A percentile compares a stretch with the other conserved stretches of the same genome.
Evolutionary conservation across 2,888 invertebrate genomes (phyloP).

Genomic region (Lapara coniferarum): DNA sequence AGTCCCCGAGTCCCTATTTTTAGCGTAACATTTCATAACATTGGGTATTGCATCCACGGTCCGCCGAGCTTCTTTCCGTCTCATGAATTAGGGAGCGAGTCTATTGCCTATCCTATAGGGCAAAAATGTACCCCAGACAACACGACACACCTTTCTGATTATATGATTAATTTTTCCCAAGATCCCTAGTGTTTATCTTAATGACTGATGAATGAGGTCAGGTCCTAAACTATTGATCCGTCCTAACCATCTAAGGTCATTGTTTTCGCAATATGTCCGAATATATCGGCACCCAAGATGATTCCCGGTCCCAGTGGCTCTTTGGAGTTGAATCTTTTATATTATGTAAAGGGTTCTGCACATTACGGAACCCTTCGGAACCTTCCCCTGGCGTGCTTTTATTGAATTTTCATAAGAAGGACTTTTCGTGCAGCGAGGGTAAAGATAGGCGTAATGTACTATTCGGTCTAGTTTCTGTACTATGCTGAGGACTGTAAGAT

Average conservation of each 20-base stretch:
- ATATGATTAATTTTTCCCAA: too few relatives aligned
- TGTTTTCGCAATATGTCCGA: slow-evolving; percentile 30
- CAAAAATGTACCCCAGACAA: too few relatives aligned
- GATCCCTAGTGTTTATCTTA: too few relatives aligned
- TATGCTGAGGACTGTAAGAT: too few relatives aligned
- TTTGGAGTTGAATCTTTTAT: slow-evolving; percentile 25
- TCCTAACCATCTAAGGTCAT: slow-evolving; percentile 15
- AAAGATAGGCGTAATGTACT: too few relatives aligned
- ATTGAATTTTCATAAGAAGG: slow-evolving; percentile 21
- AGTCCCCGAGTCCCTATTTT: too few relatives aligned
- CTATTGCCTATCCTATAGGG: too few relatives aligned
- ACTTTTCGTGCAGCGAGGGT: background rate
- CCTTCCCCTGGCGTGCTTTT: slow-evolving; percentile 9
- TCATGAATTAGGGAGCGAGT: background rate
- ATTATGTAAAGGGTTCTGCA: slow-evolving; percentile 25
- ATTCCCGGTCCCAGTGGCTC: slow-evolving; percentile 29
- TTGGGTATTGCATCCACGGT: background rate
- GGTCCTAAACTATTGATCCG: background rate
- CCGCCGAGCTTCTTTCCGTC: background rate
- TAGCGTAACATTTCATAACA: too few relatives aligned
- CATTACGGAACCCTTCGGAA: slow-evolving; percentile 26
- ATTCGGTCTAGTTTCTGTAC: too few relatives aligned
- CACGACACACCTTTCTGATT: too few relatives aligned
- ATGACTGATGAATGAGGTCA: too few relatives aligned
- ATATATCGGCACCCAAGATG: slow-evolving; percentile 32